phyloP scores from a whole-genome alignment of 1,140 invertebrate species.

The Drosophila sulfurigaster region DNA sequence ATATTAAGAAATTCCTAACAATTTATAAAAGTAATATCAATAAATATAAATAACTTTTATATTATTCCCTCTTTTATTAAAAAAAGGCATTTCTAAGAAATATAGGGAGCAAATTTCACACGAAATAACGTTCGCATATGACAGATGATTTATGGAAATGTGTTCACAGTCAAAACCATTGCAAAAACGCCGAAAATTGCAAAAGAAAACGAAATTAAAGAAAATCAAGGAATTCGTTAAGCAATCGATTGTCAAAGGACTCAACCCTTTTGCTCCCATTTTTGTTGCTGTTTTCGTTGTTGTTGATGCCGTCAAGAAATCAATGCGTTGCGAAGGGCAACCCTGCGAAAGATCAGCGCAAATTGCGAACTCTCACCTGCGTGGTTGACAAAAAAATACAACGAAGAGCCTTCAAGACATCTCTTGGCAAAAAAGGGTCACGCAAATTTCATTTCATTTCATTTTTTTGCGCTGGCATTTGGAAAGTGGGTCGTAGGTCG shows the following conservation, averaged over 20 bases:
- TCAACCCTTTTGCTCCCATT: conserved; percentile 53
- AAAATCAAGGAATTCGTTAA: conserved; percentile 73
- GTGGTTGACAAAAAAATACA: conserved; percentile 68
- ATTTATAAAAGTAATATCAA: no score
- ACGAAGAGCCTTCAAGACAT: conserved; percentile 13
- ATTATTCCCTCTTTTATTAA: no score
- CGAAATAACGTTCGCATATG: conserved; percentile 13
- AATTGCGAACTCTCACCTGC: conserved; percentile 77
- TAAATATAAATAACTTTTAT: no score
- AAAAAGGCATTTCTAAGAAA: background rate
- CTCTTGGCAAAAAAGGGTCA: conserved; percentile 66
- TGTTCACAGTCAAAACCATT: conserved; percentile 62
- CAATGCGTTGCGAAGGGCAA: conserved; percentile 58
- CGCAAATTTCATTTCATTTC: conserved; percentile 19
- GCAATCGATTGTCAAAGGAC: conserved; percentile 63
- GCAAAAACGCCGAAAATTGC: conserved; percentile 62
- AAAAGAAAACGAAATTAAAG: conserved; percentile 70
- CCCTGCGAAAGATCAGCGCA: conserved; percentile 60
- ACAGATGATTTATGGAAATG: conserved; percentile 62
- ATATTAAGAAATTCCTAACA: no score
- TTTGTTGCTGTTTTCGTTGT: conserved; percentile 21
- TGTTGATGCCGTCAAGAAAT: conserved; percentile 73
- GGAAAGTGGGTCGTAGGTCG: conserved; percentile 46
- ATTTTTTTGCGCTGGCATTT: conserved; percentile 62
- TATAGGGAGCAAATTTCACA: conserved; percentile 11